Evolutionary conservation across 1,140 invertebrate genomes (phyloP), one percentile per base, ranked within the genome.

Genomic region (Varroa destructor): DNA sequence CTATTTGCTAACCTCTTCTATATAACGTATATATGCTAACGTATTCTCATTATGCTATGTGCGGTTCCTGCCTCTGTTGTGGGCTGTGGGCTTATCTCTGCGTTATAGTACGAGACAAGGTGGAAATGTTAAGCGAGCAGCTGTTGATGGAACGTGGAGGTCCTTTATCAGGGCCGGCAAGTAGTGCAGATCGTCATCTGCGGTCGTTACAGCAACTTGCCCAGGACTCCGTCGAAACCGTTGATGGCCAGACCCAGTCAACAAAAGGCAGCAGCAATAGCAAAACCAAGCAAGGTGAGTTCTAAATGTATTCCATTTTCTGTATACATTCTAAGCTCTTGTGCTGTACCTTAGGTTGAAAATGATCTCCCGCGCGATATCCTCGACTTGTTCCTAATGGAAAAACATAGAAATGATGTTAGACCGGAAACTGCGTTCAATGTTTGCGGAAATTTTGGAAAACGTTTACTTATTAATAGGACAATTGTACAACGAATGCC

Each of bases 21-120:
- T 25, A 25, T 25, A 25, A 25, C 25, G 25, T 25, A 25, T 25
- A 25, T 25, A 25, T 25, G 25, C 25, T 25, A 25, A 25, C 25
- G 25, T 25, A 25, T 25, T 25, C 25, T 25, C 25, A 25, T 25
- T 25, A 25, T 25, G 25, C 25, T 25, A 25, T 25, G 25, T 25
- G 57, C 12, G 25, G 3, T 40, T 1, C 12, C 40, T 14, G 10
- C 2, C 8, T 1, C 61, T 40, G 46, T 3, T 3, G 40, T 67
- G 61, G 46, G 61, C 61, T 40, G 14, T 40, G 12, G 61, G 14
- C 37, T 8, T 67, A 37, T 67, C 12, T 46, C 8, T 67, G 61
- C 40, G 73, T 84, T 85, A 74, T 77, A 92, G 90, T 93, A 73
- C 90, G 91, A 82, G 90, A 93, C 77, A 93, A 92, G 80, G 84